Evolutionary conservation across 2,888 invertebrate genomes (phyloP).

Genomic region (Lamellibrachia satsuma): DNA sequence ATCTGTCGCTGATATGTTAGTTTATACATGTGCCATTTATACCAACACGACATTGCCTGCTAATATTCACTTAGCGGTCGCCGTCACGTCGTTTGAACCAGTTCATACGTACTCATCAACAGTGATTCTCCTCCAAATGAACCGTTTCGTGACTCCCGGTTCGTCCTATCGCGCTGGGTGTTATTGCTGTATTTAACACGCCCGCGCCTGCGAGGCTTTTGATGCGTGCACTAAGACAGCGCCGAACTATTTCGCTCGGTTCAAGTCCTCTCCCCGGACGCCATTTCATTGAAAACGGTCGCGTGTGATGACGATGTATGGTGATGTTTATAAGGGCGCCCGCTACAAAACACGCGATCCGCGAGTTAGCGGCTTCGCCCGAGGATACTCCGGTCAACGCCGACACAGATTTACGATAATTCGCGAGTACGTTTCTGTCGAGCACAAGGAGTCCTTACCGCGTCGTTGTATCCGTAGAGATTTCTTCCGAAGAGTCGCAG

Average conservation of each 20-base stretch:
- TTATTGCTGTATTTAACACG: not conserved
- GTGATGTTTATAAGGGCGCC: not conserved
- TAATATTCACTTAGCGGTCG: not conserved
- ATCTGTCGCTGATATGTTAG: not conserved
- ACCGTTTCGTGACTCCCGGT: not conserved
- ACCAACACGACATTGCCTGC: not conserved
- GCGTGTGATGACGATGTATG: not conserved
- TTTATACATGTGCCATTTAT: not conserved
- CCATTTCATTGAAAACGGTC: not conserved
- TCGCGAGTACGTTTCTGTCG: not conserved
- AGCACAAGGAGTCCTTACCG: not conserved
- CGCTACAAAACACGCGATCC: not conserved
- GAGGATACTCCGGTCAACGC: not conserved
- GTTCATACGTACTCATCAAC: not conserved
- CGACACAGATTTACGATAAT: conserved; percentile 1
- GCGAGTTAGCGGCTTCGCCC: not conserved
- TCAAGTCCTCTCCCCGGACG: not conserved
- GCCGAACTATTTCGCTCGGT: not conserved
- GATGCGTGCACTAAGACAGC: not conserved
- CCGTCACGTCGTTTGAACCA: not conserved
- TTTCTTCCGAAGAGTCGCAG: not conserved
- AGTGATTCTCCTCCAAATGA: not conserved
- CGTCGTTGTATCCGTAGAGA: not conserved
- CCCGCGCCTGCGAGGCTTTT: not conserved
- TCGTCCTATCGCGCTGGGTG: not conserved